Conservation (phyloP, 2,888 invertebrate species). For the Dastarcus helophoroides region DNA sequence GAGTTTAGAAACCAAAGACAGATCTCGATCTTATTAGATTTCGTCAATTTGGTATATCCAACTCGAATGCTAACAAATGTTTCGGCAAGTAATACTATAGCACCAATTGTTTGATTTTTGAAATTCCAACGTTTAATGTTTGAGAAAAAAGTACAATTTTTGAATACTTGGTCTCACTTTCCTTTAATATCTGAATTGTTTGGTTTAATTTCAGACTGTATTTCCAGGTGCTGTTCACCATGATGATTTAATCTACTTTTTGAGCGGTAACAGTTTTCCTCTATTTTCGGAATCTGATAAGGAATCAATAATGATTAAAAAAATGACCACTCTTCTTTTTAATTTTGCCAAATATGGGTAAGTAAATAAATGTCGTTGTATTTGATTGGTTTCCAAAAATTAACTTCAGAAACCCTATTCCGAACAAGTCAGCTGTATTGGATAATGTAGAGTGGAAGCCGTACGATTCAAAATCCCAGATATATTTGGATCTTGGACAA, state of each 20-base stretch:
- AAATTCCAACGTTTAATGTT: no score
- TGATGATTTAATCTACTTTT: conserved; percentile 41
- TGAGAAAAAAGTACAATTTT: no score
- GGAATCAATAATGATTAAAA: conserved; percentile 31
- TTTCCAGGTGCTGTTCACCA: conserved; percentile 33
- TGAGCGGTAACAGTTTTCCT: conserved; percentile 27
- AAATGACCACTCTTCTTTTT: conserved; percentile 33
- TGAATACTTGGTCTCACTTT: no score
- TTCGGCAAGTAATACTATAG: no score
- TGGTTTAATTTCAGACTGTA: background rate
- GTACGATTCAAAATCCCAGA: conserved; percentile 27
- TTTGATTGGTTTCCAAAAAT: no score
- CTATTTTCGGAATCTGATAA: conserved; percentile 26
- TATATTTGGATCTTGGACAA: conserved; percentile 34
- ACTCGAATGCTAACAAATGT: no score
- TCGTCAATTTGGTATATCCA: no score
- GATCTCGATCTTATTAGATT: no score
- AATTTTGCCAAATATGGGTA: conserved; percentile 34
- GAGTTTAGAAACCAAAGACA: no score
- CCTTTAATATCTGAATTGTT: no score
- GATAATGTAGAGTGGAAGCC: conserved; percentile 33
- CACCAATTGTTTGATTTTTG: no score
- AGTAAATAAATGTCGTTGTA: no score
- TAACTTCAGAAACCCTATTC: conserved; percentile 41
- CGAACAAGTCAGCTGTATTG: conserved; percentile 24